These are phyloP conservation scores for Semaprochilodus insignis DNA, from an alignment of 2,797 vertebrate species.

Conservation along the genomic window DNA sequence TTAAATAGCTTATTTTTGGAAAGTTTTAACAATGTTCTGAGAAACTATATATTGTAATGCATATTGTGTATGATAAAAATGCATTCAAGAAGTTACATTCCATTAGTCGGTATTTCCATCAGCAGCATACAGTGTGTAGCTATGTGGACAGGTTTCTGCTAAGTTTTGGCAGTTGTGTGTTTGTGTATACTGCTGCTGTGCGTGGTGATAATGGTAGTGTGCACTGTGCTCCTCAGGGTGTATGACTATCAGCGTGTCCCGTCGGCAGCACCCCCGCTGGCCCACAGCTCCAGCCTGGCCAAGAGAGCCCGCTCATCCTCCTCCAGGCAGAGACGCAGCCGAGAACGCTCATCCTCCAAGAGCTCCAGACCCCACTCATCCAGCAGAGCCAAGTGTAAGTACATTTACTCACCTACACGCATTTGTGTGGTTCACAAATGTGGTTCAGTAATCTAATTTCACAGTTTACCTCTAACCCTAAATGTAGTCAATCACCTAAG, in stretches of 20 bases:
- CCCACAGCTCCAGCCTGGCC: conserved; percentile 73
- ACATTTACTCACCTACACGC: not conserved
- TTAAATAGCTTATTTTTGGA: too few relatives aligned
- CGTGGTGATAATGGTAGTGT: not conserved
- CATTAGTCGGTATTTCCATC: not conserved
- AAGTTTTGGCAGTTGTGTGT: not conserved
- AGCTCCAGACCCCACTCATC: conserved; percentile 78
- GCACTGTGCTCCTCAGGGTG: conserved; percentile 62
- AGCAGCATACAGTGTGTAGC: too few relatives aligned
- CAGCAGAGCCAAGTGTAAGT: conserved; percentile 76
- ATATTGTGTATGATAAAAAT: too few relatives aligned
- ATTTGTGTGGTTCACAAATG: too few relatives aligned
- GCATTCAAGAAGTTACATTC: not conserved
- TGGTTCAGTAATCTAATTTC: too few relatives aligned
- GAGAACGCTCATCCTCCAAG: conserved; percentile 79
- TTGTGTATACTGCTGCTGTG: not conserved
- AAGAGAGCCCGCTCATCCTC: conserved; percentile 77
- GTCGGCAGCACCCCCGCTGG: conserved; percentile 73
- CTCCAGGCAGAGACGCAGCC: conserved; percentile 76
- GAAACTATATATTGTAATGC: too few relatives aligned
- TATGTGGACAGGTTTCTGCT: too few relatives aligned
- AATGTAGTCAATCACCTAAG: too few relatives aligned
- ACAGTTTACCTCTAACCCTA: too few relatives aligned
- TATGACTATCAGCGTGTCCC: conserved; percentile 83
- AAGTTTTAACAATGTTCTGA: too few relatives aligned